Base-by-base conservation (phyloP, 2,888 invertebrate genomes). In the Caenorhabditis angaria region DNA sequence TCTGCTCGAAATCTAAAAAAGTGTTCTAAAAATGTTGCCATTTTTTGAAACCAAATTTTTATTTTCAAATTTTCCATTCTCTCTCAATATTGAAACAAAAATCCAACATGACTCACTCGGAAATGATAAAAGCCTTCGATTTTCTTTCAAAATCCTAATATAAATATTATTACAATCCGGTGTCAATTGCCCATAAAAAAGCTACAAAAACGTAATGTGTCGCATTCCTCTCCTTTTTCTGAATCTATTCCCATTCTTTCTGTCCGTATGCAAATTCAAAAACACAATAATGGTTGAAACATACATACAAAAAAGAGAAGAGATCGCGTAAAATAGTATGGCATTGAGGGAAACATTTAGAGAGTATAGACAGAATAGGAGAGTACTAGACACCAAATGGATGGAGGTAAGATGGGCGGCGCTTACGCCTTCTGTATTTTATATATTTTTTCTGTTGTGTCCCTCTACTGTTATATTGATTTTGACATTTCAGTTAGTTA, bases 351-450 rank as follows among this genome's bases (percentile, higher is more conserved):
- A 41, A 41, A 41, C 41, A 18, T 18, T 41, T 41, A 41, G 41
- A 41, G 41, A 41, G 41, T 41, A 18, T 2, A 18, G 41, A 41
- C 18, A 18, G 18, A 41, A 8, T 32, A 41, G 18, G 41, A 41
- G 41, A n/a, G 41, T 32, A 14, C 14, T 41, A 41, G 41, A 41
- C 41, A 41, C 41, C 3, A 41, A 3, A 41, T 12, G 32, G 41
- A 41, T 41, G 41, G 41, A 41, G 41, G 41, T 41, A 41, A 41
- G 41, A 41, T 41, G 14, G 41, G 41, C 41, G 41, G 41, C 14
- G 41, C 18, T 18, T 41, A 41, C 41, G 41, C 41, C 41, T 41
- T 51, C 25, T 51, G 51, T 51, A 51, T 51, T 51, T 48, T n/a
- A 48, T 48, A 5, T 48, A 10, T 48, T 10, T 48, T 14, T 10